Base-by-base conservation (phyloP, 2,797 vertebrate genomes). In the Gambelia wislizenii region DNA sequence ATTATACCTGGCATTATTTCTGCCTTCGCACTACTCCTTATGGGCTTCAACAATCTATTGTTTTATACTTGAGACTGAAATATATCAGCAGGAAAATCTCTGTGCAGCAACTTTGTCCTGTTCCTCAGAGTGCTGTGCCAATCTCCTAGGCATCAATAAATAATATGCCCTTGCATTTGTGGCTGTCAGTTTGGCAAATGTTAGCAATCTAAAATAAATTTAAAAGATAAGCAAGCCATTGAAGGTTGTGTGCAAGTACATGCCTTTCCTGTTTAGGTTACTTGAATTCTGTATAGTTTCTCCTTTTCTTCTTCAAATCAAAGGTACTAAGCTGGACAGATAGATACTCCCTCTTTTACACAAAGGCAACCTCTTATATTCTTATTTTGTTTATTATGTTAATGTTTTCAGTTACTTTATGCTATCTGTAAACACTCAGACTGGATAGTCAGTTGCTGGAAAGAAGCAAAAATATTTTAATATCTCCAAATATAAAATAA, bases 381-480 rank as follows among this genome's bases (percentile, higher is more conserved):
- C 93, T 92, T 91, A 91, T 89, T 94, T 91, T 76, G 92, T 95
- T 95, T 93, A 92, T 94, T 82, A 70, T 76, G 36, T 2, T 9
- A 36, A 18, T 47, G 52, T 52, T 79, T 89, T 69, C 54, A 42
- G 72, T 76, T 93, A 94, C 14, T 61, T 94, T 92, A 92, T 94
- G 90, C 93, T 92, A 94, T 92, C 93, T 96, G 93, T 95, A 95
- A 95, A 96, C 94, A 95, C 91, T 56, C 89, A 96, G 92, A 95
- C 94, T 95, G 95, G 94, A 96, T 94, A 96, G 89, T 96, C 92
- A 95, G 89, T 95, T 93, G 93, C 84, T 92, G 91, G 90, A 93
- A 81, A 92, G 87, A 92, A 95, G 90, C 86, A 12, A 91, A 91
- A 93, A 44, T 76, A 91, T 91, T 93, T 85, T 89, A 92, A 84